Evolutionary conservation across 2,113 vertebrate species (phyloP).

Genomic region (Malurus melanocephalus): DNA sequence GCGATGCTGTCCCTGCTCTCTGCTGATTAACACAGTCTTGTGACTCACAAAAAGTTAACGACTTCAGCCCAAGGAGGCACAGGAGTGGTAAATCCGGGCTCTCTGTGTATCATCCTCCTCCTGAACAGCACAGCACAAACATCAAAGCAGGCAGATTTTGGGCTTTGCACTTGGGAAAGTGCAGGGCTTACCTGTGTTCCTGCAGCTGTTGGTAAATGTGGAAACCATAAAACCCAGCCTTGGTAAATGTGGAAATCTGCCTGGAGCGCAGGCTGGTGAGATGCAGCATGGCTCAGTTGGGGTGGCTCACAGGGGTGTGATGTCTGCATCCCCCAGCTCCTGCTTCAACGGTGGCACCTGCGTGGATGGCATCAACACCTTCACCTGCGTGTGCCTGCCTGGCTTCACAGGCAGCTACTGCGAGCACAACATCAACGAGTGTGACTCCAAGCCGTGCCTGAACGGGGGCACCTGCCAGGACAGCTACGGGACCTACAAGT

Average conservation of each 20-base stretch:
- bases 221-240: not conserved
- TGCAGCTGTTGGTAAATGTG: not conserved
- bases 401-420: slow-evolving; percentile 97
- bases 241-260: not conserved
- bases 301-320: not conserved
- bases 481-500: slow-evolving; percentile 93
- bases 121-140: not conserved
- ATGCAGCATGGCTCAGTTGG: not conserved
- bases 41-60: slow-evolving; percentile 23
- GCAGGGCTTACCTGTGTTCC: not conserved
- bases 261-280: not conserved
- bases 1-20: not conserved
- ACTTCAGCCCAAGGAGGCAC: slow-evolving; percentile 1
- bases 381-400: slow-evolving; percentile 86
- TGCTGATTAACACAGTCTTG: not conserved
- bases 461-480: slow-evolving; percentile 94
- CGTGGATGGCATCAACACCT: slow-evolving; percentile 92
- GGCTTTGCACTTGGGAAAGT: not conserved
- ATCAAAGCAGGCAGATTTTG: not conserved
- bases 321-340: slow-evolving; percentile 75
- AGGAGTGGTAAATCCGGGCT: not conserved
- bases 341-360: slow-evolving; percentile 95
- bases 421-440: slow-evolving; percentile 93
- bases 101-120: rapidly evolving
- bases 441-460: slow-evolving; percentile 90